Conservation (phyloP, 2,888 invertebrate species). For the Ditula angustiorana region DNA sequence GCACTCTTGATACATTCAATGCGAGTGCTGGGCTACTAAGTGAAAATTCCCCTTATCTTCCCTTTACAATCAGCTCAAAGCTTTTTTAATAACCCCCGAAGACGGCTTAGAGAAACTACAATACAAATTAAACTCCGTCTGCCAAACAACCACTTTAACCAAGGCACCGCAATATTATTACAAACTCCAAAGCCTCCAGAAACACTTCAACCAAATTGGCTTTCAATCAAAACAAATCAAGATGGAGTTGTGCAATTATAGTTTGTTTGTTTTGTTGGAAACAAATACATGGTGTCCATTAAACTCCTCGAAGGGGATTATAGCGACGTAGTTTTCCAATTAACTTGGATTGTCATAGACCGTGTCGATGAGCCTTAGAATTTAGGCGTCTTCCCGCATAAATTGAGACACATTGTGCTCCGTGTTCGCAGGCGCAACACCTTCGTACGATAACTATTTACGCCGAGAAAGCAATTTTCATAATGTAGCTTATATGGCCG, state of each 20-base stretch:
- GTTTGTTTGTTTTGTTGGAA: constrained; percentile 47
- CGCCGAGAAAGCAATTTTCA: constrained; percentile 56
- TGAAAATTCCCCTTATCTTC: no score
- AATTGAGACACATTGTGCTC: constrained; percentile 54
- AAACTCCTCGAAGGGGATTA: constrained; percentile 50
- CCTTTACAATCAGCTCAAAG: neutral
- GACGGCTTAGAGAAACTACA: constrained; percentile 29
- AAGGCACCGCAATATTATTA: constrained; percentile 32
- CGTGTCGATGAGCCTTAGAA: constrained; percentile 50
- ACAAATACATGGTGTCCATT: constrained; percentile 51
- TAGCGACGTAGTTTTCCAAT: constrained; percentile 62
- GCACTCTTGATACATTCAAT: no score
- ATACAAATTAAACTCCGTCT: constrained; percentile 35
- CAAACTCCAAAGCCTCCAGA: constrained; percentile 36
- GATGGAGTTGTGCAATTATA: constrained; percentile 47
- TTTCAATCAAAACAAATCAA: constrained; percentile 46
- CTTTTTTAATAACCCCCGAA: constrained; percentile 14
- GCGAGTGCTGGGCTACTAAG: no score
- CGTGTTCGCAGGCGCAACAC: constrained; percentile 54
- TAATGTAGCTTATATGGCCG: constrained; percentile 49
- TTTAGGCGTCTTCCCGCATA: constrained; percentile 43
- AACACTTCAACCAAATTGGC: constrained; percentile 43
- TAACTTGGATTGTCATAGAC: constrained; percentile 49
- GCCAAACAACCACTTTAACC: constrained; percentile 26
- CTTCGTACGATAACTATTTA: constrained; percentile 50